These are phyloP conservation scores for Penaeus monodon DNA, from an alignment of 2,888 invertebrate species.

Conservation along the genomic window DNA sequence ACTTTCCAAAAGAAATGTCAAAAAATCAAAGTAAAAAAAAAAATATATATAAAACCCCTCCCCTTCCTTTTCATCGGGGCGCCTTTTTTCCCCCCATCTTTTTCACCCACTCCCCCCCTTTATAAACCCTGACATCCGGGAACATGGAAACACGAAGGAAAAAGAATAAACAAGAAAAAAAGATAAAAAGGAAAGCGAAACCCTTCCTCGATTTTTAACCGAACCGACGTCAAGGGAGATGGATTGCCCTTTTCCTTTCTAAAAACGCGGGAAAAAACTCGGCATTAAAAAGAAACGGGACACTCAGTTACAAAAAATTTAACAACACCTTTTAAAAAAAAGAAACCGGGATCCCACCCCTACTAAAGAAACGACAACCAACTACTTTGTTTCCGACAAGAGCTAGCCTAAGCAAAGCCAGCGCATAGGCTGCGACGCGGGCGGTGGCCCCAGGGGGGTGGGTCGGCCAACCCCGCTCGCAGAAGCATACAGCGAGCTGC, in stretches of 20 bases:
- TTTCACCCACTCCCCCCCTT: background rate
- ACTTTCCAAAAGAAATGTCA: too few relatives aligned
- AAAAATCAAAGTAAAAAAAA: too few relatives aligned
- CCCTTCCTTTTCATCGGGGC: too few relatives aligned
- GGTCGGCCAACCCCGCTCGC: constrained; percentile 40
- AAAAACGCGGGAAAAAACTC: too few relatives aligned
- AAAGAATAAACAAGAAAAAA: constrained; percentile 56
- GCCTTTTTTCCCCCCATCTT: background rate
- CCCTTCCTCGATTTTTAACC: constrained; percentile 46
- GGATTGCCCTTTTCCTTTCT: constrained; percentile 22
- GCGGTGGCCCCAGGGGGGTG: constrained; percentile 51
- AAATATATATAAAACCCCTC: too few relatives aligned
- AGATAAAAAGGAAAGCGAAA: constrained; percentile 45
- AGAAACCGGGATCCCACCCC: too few relatives aligned
- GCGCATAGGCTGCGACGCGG: constrained; percentile 1
- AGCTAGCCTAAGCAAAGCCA: constrained; percentile 30
- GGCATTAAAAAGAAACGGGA: too few relatives aligned
- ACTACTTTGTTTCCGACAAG: too few relatives aligned
- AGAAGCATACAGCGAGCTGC: constrained; percentile 42
- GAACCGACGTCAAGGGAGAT: constrained; percentile 48
- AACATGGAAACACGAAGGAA: constrained; percentile 39
- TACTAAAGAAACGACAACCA: too few relatives aligned
- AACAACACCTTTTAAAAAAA: too few relatives aligned
- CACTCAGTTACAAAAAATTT: too few relatives aligned
- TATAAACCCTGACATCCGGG: constrained; percentile 39